Evolutionary conservation across 2,797 vertebrate species (phyloP).

Genomic region (Bufotes viridis): DNA sequence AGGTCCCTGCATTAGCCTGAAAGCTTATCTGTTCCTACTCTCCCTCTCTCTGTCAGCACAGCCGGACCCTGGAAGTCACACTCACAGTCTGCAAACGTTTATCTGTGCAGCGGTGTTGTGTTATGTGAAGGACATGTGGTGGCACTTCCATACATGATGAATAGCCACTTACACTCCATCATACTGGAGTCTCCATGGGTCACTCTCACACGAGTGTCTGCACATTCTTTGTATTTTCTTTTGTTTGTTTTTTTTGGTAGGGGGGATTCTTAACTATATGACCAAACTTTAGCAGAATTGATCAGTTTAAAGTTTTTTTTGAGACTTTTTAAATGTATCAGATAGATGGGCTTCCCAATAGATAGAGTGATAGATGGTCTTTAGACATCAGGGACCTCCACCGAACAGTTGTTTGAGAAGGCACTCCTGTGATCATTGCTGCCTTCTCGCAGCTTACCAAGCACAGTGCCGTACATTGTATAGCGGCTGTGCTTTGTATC

Average conservation of each 20-base stretch:
- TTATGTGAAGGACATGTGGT: conserved; percentile 41
- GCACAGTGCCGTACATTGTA: too few species aligned
- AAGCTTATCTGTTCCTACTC: neutral
- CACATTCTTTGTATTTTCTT: conserved; percentile 33
- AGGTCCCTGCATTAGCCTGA: neutral
- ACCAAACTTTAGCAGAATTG: conserved; percentile 7
- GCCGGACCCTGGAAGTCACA: conserved; percentile 43
- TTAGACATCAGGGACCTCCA: too few species aligned
- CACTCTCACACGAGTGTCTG: conserved; percentile 43
- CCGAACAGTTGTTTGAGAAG: too few species aligned
- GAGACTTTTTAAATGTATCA: too few species aligned
- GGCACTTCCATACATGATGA: conserved; percentile 52
- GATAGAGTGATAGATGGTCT: too few species aligned
- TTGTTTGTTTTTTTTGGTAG: too few species aligned
- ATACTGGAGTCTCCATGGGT: conserved; percentile 50
- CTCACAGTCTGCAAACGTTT: conserved; percentile 54
- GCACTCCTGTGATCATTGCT: too few species aligned
- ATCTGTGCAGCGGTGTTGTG: conserved; percentile 44
- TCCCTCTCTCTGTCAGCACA: conserved; percentile 26
- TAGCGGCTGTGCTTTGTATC: too few species aligned
- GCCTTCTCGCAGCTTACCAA: too few species aligned
- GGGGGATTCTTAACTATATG: conserved; percentile 18
- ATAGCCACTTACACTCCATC: conserved; percentile 53
- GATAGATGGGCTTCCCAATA: too few species aligned
- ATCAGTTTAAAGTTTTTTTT: too few species aligned